Evolutionary conservation across 53 echinoderm and acorn worm species (phyloP).

Genomic region (Stichopus horrens): DNA sequence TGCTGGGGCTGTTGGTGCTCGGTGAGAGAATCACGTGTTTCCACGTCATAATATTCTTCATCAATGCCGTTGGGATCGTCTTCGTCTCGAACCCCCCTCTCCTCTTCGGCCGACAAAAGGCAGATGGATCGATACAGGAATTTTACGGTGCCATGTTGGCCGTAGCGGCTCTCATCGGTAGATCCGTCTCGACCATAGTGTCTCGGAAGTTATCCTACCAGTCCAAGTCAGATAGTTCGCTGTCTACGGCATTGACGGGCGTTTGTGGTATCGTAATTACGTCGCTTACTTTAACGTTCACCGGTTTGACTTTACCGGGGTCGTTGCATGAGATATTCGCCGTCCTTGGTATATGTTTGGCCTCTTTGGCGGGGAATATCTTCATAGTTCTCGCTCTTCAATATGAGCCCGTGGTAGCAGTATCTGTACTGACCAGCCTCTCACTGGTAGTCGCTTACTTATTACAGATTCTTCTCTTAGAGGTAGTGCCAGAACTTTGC

Average conservation of each 20-base stretch:
- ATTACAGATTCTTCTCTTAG: background rate
- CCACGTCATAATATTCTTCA: background rate
- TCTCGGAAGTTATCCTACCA: constrained; percentile 22
- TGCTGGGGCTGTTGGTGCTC: background rate
- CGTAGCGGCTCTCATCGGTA: background rate
- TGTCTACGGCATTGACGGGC: background rate
- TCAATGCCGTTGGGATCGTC: constrained; percentile 1
- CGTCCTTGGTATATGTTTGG: background rate
- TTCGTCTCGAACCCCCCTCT: background rate
- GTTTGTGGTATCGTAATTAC: background rate
- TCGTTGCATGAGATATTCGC: background rate
- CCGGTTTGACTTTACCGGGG: background rate
- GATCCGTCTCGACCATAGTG: background rate
- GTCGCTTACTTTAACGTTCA: background rate
- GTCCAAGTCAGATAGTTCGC: background rate
- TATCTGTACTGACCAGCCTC: background rate
- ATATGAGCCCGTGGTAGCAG: constrained; percentile 3
- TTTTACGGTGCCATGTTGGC: background rate
- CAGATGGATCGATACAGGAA: background rate
- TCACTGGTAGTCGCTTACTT: background rate
- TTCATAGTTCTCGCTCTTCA: background rate
- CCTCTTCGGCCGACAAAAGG: background rate
- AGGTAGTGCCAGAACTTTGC: background rate
- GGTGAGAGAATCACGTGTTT: background rate
- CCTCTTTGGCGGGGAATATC: constrained; percentile 15